Base-by-base conservation (phyloP, 2,113 vertebrate genomes). In the Canis aureus region DNA sequence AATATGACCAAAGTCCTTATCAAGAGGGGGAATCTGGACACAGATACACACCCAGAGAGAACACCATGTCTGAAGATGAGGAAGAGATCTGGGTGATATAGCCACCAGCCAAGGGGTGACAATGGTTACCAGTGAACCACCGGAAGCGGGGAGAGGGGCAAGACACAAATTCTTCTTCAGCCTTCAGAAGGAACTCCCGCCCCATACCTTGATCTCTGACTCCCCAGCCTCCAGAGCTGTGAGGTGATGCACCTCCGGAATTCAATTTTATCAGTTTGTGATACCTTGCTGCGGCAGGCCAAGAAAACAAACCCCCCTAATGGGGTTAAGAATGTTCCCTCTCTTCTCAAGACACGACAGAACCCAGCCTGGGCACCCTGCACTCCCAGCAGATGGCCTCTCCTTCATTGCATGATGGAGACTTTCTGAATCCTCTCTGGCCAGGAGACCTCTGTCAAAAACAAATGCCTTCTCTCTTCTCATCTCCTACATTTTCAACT, bases 31-130 rank as follows among this genome's bases (percentile, higher is more conserved):
- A n/a, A 59, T 57, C 13, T 32, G 64, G 10, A 92, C 64, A 81
- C 38, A 81, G 38, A 60, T 3, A 38, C 6, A 2, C 11, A 49
- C 8, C 12, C 1, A 22, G 25, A 25, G 23, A 92, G 15, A 62
- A 73, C 0, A 7, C 11, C 32, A 2, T 0, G 1, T 2, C 0
- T 69, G 66, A 87, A 66, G 7, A 35, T 1, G 25, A 81, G 29
- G n/a, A 8, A 10, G 67, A 20, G 20, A 64, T 17, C 2, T 10
- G 71, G 11, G 2, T 13, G 35, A 13, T 25, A 2, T 0, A 29
- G 12, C 71, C 53, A 59, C 3, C 76, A 51, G 38, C 49, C 60
- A 66, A 67, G 66, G 82, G 27, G 59, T 19, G 82, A 59, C 17
- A 60, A 53, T 19, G 51, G 11, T 5, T 17, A 43, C 35, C 6